Conservation (phyloP, 2,113 vertebrate species). For the Megaleporinus macrocephalus region DNA sequence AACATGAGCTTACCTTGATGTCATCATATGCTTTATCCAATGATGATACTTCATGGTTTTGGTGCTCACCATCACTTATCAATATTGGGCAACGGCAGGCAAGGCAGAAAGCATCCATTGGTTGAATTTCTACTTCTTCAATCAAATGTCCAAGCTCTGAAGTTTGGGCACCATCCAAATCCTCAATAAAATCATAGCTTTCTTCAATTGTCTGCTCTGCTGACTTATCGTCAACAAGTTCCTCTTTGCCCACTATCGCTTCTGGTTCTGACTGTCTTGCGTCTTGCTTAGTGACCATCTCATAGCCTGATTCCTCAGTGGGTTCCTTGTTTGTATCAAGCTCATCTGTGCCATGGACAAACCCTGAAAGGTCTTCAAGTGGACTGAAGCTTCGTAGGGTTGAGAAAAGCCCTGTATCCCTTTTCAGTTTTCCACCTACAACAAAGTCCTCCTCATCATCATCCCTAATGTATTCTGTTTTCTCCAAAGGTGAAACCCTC, state of each 20-base stretch:
- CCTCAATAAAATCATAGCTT: constrained; percentile 81
- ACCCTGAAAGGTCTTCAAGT: constrained; percentile 67
- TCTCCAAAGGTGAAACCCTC: constrained; percentile 48
- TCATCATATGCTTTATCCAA: constrained; percentile 84
- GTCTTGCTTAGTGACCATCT: constrained; percentile 81
- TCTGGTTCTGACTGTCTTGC: constrained; percentile 66
- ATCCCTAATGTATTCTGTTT: constrained; percentile 43
- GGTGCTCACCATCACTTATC: constrained; percentile 83
- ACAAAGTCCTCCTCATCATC: not conserved
- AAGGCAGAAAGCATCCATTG: constrained; percentile 86
- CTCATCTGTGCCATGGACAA: constrained; percentile 36
- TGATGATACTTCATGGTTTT: constrained; percentile 81
- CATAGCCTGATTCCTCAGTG: constrained; percentile 80
- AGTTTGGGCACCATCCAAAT: constrained; percentile 67
- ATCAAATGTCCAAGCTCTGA: constrained; percentile 72
- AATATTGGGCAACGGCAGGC: constrained; percentile 86
- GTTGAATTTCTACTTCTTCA: constrained; percentile 77
- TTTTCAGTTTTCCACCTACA: constrained; percentile 18
- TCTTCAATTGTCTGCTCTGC: constrained; percentile 73
- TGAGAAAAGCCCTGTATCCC: constrained; percentile 43
- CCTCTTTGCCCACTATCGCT: constrained; percentile 58
- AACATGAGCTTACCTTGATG: constrained; percentile 82
- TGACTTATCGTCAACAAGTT: constrained; percentile 45
- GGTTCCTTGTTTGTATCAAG: constrained; percentile 66
- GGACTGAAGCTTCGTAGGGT: constrained; percentile 68